Conservation (phyloP, 2,797 vertebrate species). For the Otus scops region DNA sequence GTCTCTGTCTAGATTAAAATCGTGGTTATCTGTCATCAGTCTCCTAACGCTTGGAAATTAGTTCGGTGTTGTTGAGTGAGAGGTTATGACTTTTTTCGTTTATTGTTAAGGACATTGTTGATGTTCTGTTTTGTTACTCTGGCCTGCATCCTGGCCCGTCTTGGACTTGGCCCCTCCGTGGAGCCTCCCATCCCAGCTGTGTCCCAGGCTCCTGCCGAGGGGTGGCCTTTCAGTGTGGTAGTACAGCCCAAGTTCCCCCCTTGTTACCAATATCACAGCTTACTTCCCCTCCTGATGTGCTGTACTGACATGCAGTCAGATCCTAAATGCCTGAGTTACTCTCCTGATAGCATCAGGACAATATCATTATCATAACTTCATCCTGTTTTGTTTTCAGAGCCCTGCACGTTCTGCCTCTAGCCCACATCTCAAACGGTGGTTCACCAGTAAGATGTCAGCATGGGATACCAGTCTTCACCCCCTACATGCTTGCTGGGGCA, state of each 20-base stretch:
- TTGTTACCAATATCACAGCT: neutral
- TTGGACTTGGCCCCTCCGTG: neutral
- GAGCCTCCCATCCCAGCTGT: neutral
- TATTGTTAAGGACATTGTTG: neutral
- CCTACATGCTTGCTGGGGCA: neutral
- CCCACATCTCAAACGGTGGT: neutral
- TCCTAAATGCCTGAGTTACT: neutral
- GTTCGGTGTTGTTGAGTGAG: neutral
- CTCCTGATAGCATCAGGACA: neutral
- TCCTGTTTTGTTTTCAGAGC: neutral
- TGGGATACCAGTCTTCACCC: neutral
- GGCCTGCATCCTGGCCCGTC: neutral
- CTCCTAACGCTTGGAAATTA: constrained; percentile 31
- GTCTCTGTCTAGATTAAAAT: neutral
- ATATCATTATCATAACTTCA: neutral
- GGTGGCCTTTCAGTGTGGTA: neutral
- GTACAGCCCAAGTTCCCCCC: neutral
- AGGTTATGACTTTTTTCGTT: neutral
- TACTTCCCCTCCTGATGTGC: neutral
- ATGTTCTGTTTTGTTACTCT: neutral
- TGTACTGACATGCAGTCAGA: neutral
- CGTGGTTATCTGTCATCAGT: neutral
- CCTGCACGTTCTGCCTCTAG: neutral
- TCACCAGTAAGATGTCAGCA: neutral
- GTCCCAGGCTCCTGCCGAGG: neutral